phyloP scores from a whole-genome alignment of 2,797 vertebrate species.

The Mycteria americana region DNA sequence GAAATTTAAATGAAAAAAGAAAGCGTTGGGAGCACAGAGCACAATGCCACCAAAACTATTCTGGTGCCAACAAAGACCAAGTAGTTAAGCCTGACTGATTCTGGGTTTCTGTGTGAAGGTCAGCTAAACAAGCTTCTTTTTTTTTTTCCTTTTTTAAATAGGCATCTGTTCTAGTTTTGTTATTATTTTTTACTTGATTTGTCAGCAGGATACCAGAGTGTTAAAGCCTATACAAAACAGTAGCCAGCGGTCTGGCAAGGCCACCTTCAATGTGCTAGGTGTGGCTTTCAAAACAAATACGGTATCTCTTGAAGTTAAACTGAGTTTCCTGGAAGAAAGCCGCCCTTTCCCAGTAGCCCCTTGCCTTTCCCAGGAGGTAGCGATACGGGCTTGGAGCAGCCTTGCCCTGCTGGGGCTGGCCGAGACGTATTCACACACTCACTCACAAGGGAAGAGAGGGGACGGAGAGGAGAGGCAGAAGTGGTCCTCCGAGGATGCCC shows the following conservation, averaged over 20 bases:
- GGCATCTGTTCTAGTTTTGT: background rate
- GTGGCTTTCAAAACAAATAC: conserved; percentile 49
- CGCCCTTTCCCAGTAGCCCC: background rate
- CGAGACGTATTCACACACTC: background rate
- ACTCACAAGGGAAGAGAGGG: background rate
- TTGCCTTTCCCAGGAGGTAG: background rate
- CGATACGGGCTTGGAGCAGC: background rate
- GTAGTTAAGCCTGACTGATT: background rate
- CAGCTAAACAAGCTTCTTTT: background rate
- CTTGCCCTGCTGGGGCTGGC: background rate
- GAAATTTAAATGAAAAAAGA: background rate
- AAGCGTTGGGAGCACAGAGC: background rate
- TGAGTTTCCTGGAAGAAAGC: background rate
- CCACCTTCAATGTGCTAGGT: background rate
- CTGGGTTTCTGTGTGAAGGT: background rate
- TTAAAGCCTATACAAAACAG: background rate
- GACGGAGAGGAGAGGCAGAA: background rate
- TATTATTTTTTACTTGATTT: background rate
- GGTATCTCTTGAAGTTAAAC: background rate
- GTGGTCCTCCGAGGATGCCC: background rate
- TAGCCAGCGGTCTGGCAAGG: background rate
- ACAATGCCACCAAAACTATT: background rate
- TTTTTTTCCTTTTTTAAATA: background rate
- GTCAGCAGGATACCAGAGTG: background rate
- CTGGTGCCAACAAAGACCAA: background rate